These are phyloP conservation scores for Miltochrista miniata DNA, from an alignment of 2,888 invertebrate genomes.

Conservation along the genomic window DNA sequence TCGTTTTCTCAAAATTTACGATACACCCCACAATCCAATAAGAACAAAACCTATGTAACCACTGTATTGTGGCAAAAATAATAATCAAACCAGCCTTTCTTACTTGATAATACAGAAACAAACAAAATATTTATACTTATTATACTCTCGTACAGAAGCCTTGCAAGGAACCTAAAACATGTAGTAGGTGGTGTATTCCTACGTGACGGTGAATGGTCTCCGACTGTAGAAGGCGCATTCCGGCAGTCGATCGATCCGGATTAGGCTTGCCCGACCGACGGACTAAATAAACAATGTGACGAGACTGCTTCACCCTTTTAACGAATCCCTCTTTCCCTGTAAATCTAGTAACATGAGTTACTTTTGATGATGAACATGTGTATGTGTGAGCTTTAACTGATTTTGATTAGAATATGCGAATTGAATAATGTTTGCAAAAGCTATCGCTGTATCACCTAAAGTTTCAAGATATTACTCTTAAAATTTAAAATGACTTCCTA, in stretches of 20 bases:
- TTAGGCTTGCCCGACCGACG: conserved; percentile 65
- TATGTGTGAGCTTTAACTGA: conserved; percentile 18
- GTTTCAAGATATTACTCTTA: too few species aligned
- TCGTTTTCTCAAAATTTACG: conserved; percentile 1
- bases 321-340: conserved; percentile 69
- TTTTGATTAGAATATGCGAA: conserved; percentile 1
- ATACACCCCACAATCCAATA: conserved; percentile 2
- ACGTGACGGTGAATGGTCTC: conserved; percentile 45
- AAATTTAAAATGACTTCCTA: too few species aligned
- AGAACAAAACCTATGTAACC: conserved; percentile 8
- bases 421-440: too few species aligned
- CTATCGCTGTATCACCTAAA: too few species aligned
- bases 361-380: conserved; percentile 40
- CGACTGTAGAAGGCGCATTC: conserved; percentile 51
- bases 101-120: conserved; percentile 13
- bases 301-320: conserved; percentile 76
- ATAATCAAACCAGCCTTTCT: conserved; percentile 14
- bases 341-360: conserved; percentile 64
- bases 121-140: conserved; percentile 32
- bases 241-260: conserved; percentile 69
- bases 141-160: conserved; percentile 40
- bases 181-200: conserved; percentile 52
- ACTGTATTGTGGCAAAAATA: conserved; percentile 7
- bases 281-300: conserved; percentile 82
- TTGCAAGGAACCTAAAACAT: conserved; percentile 48